Evolutionary conservation across 1,140 invertebrate species (phyloP).

Genomic region (Plectrocnemia conspersa): DNA sequence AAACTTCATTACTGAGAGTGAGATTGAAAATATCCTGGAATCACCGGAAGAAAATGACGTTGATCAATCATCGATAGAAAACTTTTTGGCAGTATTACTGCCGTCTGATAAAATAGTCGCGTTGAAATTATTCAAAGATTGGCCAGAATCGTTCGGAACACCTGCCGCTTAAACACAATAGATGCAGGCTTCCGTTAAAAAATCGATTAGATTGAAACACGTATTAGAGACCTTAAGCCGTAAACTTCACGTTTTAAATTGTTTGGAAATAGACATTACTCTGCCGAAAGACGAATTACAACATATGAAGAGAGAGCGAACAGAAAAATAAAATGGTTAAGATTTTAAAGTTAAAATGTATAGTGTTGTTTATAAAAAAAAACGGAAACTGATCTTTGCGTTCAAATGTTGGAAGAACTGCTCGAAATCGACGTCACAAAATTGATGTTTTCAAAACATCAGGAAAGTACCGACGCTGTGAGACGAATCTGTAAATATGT

Average conservation of each 20-base stretch:
- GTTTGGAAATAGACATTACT: conserved; percentile 55
- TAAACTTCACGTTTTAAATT: conserved; percentile 55
- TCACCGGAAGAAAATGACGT: conserved; percentile 28
- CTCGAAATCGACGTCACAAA: conserved; percentile 62
- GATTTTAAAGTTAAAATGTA: conserved; percentile 64
- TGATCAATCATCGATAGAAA: conserved; percentile 43
- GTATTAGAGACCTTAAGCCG: conserved; percentile 56
- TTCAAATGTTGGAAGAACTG: conserved; percentile 59
- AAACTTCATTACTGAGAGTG: conserved; percentile 29
- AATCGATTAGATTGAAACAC: conserved; percentile 55
- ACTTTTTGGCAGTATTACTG: conserved; percentile 54
- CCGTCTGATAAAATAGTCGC: conserved; percentile 56
- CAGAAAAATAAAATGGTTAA: conserved; percentile 38
- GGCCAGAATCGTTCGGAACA: conserved; percentile 46
- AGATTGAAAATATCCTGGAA: conserved; percentile 44
- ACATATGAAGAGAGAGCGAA: conserved; percentile 45
- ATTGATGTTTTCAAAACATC: conserved; percentile 81
- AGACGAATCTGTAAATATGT: conserved; percentile 67
- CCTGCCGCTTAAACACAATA: conserved; percentile 54
- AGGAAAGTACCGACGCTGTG: conserved; percentile 72
- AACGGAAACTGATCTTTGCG: conserved; percentile 63
- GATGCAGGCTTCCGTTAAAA: conserved; percentile 54
- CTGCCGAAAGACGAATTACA: conserved; percentile 49
- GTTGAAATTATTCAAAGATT: conserved; percentile 52
- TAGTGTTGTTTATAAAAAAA: conserved; percentile 66